Conservation (phyloP, 2,797 vertebrate species). For the Eulemur mongoz region DNA sequence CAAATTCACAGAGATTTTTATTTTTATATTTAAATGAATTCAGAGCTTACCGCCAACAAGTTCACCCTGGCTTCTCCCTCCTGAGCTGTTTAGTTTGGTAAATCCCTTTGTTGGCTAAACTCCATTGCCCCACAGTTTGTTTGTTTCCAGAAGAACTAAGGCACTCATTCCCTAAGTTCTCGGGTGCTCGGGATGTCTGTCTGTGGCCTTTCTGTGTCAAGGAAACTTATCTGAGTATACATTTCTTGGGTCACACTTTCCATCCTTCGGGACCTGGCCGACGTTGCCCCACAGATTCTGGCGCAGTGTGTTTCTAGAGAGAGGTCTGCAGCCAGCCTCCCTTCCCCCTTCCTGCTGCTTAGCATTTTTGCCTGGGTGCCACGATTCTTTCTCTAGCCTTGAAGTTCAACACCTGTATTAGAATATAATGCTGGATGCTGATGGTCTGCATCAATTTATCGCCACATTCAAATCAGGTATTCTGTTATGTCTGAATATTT, state of each 20-base stretch:
- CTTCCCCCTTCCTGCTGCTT: background rate
- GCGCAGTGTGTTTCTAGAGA: background rate
- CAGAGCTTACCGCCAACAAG: background rate
- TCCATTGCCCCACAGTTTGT: background rate
- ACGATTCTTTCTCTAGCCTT: background rate
- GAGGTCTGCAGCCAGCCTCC: background rate
- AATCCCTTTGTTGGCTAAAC: background rate
- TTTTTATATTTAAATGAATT: slow-evolving; percentile 7
- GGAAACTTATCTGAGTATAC: background rate
- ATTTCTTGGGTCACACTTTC: background rate
- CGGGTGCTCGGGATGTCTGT: background rate
- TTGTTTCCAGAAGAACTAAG: background rate
- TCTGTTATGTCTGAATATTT: background rate
- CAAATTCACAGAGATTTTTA: background rate
- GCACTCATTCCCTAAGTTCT: background rate
- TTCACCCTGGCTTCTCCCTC: background rate
- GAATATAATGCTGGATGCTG: background rate
- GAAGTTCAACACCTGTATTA: background rate
- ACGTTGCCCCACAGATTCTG: background rate
- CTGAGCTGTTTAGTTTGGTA: background rate
- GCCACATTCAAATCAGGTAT: background rate
- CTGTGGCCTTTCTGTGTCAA: background rate
- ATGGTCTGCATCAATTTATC: background rate
- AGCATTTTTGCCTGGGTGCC: background rate
- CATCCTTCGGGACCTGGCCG: background rate